Evolutionary conservation across 1,140 invertebrate genomes (phyloP).

Genomic region (Hylyphantes graminicola): DNA sequence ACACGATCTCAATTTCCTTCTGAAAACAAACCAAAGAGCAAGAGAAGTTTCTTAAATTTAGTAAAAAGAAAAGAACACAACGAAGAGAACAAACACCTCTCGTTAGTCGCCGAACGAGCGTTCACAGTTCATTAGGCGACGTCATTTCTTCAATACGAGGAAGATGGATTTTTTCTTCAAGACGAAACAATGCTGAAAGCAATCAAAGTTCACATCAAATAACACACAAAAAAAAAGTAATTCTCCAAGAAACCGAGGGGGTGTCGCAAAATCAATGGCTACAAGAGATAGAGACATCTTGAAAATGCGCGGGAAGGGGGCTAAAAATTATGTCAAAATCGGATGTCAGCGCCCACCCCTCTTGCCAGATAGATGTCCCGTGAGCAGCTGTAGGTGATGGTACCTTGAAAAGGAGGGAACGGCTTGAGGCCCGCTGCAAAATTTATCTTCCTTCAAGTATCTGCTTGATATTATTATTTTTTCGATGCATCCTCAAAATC

Average conservation of each 20-base stretch:
- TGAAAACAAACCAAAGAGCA: too few relatives aligned
- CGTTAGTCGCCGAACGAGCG: constrained; percentile 2
- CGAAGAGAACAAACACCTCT: not conserved
- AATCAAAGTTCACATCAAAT: too few relatives aligned
- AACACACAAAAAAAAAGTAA: constrained; percentile 7
- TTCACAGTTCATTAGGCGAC: constrained; percentile 43
- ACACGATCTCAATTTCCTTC: too few relatives aligned
- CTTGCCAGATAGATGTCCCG: constrained; percentile 36
- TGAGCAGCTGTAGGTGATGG: constrained; percentile 51
- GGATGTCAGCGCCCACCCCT: constrained; percentile 29
- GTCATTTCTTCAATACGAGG: constrained; percentile 12
- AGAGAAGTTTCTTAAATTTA: too few relatives aligned
- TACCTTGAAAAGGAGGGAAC: constrained; percentile 45
- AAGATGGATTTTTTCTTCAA: not conserved
- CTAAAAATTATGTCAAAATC: constrained; percentile 58
- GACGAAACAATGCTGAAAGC: too few relatives aligned
- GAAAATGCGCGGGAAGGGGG: not conserved
- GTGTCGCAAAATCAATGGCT: constrained; percentile 33
- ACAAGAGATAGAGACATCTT: constrained; percentile 23
- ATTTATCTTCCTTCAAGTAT: constrained; percentile 41
- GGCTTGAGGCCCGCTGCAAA: constrained; percentile 6
- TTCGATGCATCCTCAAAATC: not conserved
- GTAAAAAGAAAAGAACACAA: not conserved
- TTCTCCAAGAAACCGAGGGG: not conserved
- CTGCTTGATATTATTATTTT: constrained; percentile 12